These are phyloP conservation scores for Sinonovacula constricta DNA, from an alignment of 1,140 invertebrate species.

Conservation along the genomic window DNA sequence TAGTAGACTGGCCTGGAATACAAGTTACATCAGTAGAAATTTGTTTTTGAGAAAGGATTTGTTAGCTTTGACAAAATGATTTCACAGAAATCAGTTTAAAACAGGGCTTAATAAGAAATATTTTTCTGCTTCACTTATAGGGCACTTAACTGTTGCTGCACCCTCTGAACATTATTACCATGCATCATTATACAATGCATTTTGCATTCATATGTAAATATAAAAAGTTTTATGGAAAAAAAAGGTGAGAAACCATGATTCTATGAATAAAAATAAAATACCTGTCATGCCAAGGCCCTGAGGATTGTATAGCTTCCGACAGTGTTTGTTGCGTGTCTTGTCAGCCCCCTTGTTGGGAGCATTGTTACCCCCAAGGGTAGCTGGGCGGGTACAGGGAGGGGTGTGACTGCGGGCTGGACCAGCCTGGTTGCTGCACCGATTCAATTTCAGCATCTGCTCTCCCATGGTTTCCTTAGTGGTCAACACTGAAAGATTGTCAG, in stretches of 20 bases:
- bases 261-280: background rate
- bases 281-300: constrained; percentile 46
- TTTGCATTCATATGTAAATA: background rate
- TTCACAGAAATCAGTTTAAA: no score
- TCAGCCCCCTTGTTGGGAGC: constrained; percentile 38
- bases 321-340: constrained; percentile 57
- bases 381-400: constrained; percentile 70
- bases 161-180: no score
- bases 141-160: no score
- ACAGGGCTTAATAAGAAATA: no score
- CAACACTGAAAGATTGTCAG: constrained; percentile 33
- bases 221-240: no score
- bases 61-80: no score
- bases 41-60: no score
- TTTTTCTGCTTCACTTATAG: no score
- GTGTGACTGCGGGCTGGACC: constrained; percentile 30
- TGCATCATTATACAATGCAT: no score
- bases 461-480: constrained; percentile 26
- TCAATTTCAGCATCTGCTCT: constrained; percentile 22
- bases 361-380: constrained; percentile 70
- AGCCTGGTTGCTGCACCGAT: constrained; percentile 32
- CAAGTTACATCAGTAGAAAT: no score
- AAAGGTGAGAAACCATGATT: background rate
- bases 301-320: constrained; percentile 57
- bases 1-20: constrained; percentile 3